Evolutionary conservation across 2,888 invertebrate genomes (phyloP).

Genomic region (Oeneis ivallda): DNA sequence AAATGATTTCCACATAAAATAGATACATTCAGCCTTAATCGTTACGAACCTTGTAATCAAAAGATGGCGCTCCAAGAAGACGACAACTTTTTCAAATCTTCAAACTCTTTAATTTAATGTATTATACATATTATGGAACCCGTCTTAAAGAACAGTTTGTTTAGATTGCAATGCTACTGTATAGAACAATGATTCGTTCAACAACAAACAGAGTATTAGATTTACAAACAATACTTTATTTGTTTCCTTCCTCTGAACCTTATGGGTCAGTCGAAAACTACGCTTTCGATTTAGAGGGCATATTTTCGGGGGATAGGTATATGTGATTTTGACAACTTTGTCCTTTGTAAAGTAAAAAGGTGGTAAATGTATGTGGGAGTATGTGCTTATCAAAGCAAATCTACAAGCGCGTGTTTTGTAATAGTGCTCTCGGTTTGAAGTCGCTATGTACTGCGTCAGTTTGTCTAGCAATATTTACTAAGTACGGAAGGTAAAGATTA

Average conservation of each 20-base stretch:
- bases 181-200: constrained; percentile 13
- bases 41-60: neutral
- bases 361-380: neutral
- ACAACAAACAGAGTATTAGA: constrained; percentile 16
- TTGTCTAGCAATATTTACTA: constrained; percentile 27
- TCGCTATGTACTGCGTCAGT: constrained; percentile 36
- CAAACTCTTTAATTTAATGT: neutral
- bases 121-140: neutral
- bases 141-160: neutral
- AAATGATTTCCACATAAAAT: neutral
- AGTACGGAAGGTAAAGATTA: constrained; percentile 23
- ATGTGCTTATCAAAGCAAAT: constrained; percentile 41
- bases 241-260: neutral
- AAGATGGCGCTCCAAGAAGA: neutral
- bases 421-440: constrained; percentile 30
- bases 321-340: neutral
- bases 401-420: constrained; percentile 26
- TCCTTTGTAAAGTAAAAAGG: neutral
- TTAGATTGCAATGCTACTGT: constrained; percentile 2
- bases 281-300: neutral
- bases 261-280: constrained; percentile 13
- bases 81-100: neutral
- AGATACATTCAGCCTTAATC: neutral
- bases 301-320: no score
- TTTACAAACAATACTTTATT: constrained; percentile 26